These are phyloP conservation scores for Anas platyrhynchos DNA, from an alignment of 2,113 vertebrate species.

Conservation along the genomic window DNA sequence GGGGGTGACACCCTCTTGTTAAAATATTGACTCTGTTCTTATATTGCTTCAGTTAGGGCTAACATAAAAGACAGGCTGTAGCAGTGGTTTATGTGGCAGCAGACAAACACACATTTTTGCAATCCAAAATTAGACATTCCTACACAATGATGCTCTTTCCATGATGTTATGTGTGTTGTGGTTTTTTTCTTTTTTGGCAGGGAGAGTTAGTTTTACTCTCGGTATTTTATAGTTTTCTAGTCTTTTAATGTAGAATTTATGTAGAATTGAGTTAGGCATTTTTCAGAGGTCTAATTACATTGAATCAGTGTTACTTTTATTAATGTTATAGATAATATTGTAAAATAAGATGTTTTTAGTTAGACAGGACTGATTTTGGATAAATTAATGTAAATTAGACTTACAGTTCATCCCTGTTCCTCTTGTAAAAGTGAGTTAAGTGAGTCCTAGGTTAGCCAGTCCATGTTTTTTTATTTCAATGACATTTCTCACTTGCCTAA, in stretches of 20 bases:
- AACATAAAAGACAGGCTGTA: neutral
- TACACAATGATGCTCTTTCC: neutral
- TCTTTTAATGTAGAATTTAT: neutral
- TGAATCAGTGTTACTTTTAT: neutral
- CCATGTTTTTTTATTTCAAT: neutral
- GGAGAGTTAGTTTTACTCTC: neutral
- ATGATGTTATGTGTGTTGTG: neutral
- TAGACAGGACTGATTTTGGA: neutral
- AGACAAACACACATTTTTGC: neutral
- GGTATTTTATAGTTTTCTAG: neutral
- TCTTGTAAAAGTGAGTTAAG: neutral
- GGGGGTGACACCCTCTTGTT: neutral
- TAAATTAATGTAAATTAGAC: neutral
- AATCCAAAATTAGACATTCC: neutral
- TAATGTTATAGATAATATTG: neutral
- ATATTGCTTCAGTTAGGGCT: neutral
- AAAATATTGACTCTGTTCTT: neutral
- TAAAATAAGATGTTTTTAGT: neutral
- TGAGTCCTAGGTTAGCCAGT: neutral
- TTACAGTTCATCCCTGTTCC: neutral
- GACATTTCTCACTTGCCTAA: neutral
- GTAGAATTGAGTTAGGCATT: neutral
- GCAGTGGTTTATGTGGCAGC: neutral
- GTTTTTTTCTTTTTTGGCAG: fast-evolving
- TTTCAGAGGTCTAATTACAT: neutral